phyloP scores from a whole-genome alignment of 2,888 invertebrate genomes.

The Trichogramma dendrolimi region DNA sequence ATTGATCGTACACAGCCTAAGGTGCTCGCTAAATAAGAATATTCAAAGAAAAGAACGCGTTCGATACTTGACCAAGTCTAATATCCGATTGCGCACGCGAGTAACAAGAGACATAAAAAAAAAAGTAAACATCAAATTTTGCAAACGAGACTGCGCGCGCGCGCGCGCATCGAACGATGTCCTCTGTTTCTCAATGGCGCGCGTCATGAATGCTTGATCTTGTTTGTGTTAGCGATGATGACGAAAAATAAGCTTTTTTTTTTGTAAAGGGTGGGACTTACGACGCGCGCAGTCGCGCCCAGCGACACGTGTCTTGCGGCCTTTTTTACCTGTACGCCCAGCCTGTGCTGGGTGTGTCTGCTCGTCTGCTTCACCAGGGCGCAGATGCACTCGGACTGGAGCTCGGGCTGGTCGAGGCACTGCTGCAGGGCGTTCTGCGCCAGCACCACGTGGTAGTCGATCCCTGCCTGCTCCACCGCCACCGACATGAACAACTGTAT shows the following conservation, averaged over 20 bases:
- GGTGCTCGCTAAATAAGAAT: too few species aligned
- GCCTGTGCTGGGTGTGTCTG: constrained; percentile 74
- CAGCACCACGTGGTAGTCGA: constrained; percentile 95
- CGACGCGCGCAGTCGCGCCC: constrained; percentile 52
- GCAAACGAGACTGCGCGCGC: too few species aligned
- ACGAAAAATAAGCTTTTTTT: constrained; percentile 24
- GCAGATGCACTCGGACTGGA: constrained; percentile 90
- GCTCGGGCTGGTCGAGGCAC: constrained; percentile 82
- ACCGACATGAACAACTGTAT: constrained; percentile 95
- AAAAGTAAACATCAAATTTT: too few species aligned
- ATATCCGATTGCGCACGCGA: too few species aligned
- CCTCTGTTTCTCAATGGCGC: too few species aligned
- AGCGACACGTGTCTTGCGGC: constrained; percentile 54
- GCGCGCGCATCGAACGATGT: too few species aligned
- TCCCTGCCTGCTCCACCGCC: constrained; percentile 89
- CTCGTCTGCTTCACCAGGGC: constrained; percentile 90
- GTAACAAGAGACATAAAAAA: background rate
- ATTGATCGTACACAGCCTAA: too few species aligned
- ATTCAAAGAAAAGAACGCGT: background rate
- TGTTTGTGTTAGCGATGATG: too few species aligned
- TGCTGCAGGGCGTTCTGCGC: constrained; percentile 94
- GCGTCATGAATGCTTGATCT: too few species aligned
- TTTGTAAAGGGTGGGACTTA: constrained; percentile 53
- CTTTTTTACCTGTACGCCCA: constrained; percentile 77
- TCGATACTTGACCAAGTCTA: constrained; percentile 49